Conservation (phyloP, 2,888 invertebrate genomes). For the Macroteleia sp. region DNA sequence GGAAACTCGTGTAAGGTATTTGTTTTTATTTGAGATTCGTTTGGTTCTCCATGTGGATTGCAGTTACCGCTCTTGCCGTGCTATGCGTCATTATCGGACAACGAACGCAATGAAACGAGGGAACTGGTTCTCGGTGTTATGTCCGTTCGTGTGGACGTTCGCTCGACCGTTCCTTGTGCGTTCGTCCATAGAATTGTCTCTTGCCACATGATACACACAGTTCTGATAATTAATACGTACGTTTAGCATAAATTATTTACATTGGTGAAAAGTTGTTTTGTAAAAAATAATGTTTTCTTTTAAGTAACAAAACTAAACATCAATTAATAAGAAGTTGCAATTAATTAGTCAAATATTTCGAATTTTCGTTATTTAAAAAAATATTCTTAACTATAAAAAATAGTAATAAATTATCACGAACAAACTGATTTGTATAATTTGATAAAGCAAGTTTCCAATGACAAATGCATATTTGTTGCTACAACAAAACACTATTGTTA, state of each 20-base stretch:
- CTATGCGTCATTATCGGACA: slow-evolving; percentile 84
- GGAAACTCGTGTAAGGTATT: slow-evolving; percentile 19
- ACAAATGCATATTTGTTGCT: slow-evolving; percentile 10
- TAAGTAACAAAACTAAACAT: too few species aligned
- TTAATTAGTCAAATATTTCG: not conserved
- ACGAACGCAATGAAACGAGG: slow-evolving; percentile 84
- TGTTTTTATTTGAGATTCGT: slow-evolving; percentile 35
- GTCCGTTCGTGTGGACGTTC: slow-evolving; percentile 71
- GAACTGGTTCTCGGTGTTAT: slow-evolving; percentile 83
- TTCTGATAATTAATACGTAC: slow-evolving; percentile 38
- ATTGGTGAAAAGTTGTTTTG: too few species aligned
- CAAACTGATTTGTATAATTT: too few species aligned
- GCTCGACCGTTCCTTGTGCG: slow-evolving; percentile 55
- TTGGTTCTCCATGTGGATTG: slow-evolving; percentile 51
- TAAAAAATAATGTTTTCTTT: too few species aligned
- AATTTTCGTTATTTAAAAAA: not conserved
- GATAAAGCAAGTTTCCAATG: too few species aligned
- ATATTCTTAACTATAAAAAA: too few species aligned
- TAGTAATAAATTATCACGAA: too few species aligned
- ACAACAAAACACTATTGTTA: slow-evolving; percentile 40
- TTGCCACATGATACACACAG: slow-evolving; percentile 54
- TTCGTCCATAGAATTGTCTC: slow-evolving; percentile 68
- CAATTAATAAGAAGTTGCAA: too few species aligned
- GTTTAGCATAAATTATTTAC: slow-evolving; percentile 10
- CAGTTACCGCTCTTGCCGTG: slow-evolving; percentile 70